Base-by-base conservation (phyloP, 1,140 invertebrate species). In the Drosophila tani region DNA sequence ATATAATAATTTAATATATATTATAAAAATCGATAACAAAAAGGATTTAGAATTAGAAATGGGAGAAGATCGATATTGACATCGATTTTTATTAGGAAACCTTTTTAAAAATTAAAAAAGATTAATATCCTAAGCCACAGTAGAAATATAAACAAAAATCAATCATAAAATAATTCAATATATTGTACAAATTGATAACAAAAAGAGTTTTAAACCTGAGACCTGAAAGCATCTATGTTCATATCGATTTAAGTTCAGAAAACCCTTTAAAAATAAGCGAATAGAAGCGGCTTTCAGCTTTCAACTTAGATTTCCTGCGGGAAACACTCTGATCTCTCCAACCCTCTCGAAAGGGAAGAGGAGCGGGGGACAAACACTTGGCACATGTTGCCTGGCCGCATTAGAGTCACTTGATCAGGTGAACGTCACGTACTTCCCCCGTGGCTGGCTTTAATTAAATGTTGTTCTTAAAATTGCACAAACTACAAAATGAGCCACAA, bases 401-500 rank as follows among this genome's bases (percentile, higher is more conserved):
- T 69, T 68, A 76, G 75, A 76, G 60, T 63, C 60, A 58, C 24
- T 60, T 58, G 57, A 68, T 70, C 79, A 79, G 79, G 75, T 79
- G 82, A 79, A 63, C 82, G 79, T 79, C 82, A 78, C 78, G 74
- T 86, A 63, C 78, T 51, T 43, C 46, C 64, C 41, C 8, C 55
- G 12, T 57, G 43, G 50, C 67, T 41, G 75, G 27, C 76, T 82
- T 87, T 87, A 87, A 87, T 87, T 87, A 87, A 87, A 87, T 87
- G 83, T 75, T 82, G 80, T 82, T 83, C 78, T 87, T 87, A 80
- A 87, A 87, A 87, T 88, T 87, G 80, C 80, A 81, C 68, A 71
- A 71, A 78, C 73, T 87, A 79, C 83, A 83, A 87, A 87, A 87
- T 87, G 80, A 87, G 76, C 84, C 83, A 87, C 83, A 87, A 88